Evolutionary conservation across 2,888 invertebrate genomes (phyloP), one percentile per base, ranked within the genome.

Genomic region (Phrixothrix hirtus): DNA sequence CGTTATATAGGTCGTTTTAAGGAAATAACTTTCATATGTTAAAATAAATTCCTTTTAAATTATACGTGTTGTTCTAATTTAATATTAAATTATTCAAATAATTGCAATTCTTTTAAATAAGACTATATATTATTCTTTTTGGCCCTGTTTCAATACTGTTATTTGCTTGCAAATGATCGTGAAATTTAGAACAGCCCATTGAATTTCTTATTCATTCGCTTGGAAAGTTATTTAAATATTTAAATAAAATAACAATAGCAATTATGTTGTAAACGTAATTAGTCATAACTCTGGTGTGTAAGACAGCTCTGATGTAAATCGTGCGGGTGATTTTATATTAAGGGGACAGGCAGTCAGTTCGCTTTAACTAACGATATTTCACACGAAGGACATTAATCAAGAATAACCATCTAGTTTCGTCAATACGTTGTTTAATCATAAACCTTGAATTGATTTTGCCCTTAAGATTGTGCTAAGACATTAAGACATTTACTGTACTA

Each of bases 21-120:
- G 41, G 41, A 41, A 41, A 41, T 41, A 41, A 41, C 41, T 41
- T 41, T 41, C 41, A 41, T 30, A 31, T 41, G 30, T 7, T 21
- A 21, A 10, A 39, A 39, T 15, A 13, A 41, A 30, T 30, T 16
- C 31, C 13, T 10, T 10, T 41, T 30, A 30, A 31, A 30, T 41
- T 41, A 21, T 21, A 30, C 16, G 5, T 9, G 14, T 10, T 16
- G 34, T 13, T 34, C 34, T n/a, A 34, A 34, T 34, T 34, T 14
- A 34, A n/a, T 2, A 16, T 2, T 9, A 7, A 37, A 15, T 14
- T 38, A 38, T 38, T 38, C 14, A 27, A 38, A 38, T 38, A 26
- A 38, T 38, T 38, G 27, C 26, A 38, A 38, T 38, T 38, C 27
- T 26, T 38, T 38, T 5, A 38, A 25, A 9, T 9, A 5, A 10